Percentiles rank a stretch among this genome's conserved stretches.
Evolutionary conservation across 2,888 invertebrate genomes (phyloP).

Genomic region (Drosophila borborema): DNA sequence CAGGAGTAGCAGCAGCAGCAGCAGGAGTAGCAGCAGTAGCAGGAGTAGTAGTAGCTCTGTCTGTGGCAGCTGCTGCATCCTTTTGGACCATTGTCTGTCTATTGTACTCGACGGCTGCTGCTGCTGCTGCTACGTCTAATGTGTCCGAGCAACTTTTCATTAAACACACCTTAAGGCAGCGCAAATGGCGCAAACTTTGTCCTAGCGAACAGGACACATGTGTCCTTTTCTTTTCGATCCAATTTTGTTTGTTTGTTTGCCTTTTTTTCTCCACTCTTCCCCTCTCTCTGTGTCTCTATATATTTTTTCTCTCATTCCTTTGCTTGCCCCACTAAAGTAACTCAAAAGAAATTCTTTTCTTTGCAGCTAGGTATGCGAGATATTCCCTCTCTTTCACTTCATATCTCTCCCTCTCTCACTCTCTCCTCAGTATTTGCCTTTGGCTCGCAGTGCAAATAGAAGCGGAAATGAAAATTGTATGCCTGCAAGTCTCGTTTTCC

Average conservation of each 20-base stretch:
- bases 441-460: slow-evolving; percentile 64
- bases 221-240: slow-evolving; percentile 44
- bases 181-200: slow-evolving; percentile 72
- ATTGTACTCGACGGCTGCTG: slow-evolving; percentile 41
- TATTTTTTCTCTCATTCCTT: background rate
- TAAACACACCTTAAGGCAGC: slow-evolving; percentile 77
- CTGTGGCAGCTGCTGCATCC: slow-evolving; percentile 55
- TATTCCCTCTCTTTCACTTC: background rate
- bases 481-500: slow-evolving; percentile 46
- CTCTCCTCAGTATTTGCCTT: slow-evolving; percentile 33
- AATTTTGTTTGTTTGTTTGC: slow-evolving; percentile 16
- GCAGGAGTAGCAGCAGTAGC: slow-evolving; percentile 3
- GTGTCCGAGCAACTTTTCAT: slow-evolving; percentile 73
- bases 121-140: slow-evolving; percentile 35
- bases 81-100: slow-evolving; percentile 62
- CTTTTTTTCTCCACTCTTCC: background rate
- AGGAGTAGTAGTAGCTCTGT: slow-evolving; percentile 3
- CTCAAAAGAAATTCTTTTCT: slow-evolving; percentile 71
- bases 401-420: background rate
- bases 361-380: slow-evolving; percentile 51
- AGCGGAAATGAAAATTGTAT: slow-evolving; percentile 71
- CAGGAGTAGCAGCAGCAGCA: slow-evolving; percentile 3
- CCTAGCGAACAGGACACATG: slow-evolving; percentile 57
- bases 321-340: slow-evolving; percentile 57
- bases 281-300: no score